Evolutionary conservation across 2,113 vertebrate genomes (phyloP), one percentile per base, ranked within the genome.

Genomic region (Chrysochloris asiatica): DNA sequence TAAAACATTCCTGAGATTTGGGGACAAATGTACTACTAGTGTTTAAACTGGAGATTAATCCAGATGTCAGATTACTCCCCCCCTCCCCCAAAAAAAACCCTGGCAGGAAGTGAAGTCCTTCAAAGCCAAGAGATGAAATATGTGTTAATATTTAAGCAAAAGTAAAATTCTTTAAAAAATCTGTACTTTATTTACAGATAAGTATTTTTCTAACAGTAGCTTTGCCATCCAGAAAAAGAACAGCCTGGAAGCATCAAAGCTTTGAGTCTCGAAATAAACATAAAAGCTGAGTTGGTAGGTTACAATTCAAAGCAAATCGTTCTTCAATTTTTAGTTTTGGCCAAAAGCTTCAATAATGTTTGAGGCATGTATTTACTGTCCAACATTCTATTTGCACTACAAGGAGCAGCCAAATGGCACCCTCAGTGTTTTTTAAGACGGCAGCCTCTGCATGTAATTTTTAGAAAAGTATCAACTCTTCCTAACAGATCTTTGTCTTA

Each of bases 1-100:
- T 95, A 93, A 95, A 96, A 97, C 97, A 61, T 97, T 97, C 98
- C 98, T 98, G 98, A 98, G 98, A 98, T 97, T 90, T 84, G 93
- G 95, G 97, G 96, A 95, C 96, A 96, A 87, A 92, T 95, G 86
- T 91, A 33, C 48, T 50, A 90, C 79, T 88, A 81, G 67, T 3
- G 38, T 96, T 97, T 52, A 76, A 86, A 33, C 0, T 67, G 61
- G 3, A 59, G 0, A 14, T 21, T 13, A 88, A 79, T 89, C 92
- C 26, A 93, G 83, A 47, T 38, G 82, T 94, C 72, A 33, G 77
- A 77, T n/a, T n/a, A n/a, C n/a, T n/a, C n/a, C n/a, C n/a, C n/a
- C n/a, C n/a, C n/a, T n/a, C n/a, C n/a, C n/a, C n/a, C n/a, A n/a
- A n/a, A n/a, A n/a, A n/a, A n/a, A n/a, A n/a, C n/a, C n/a, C 80